A percentile compares a stretch with the other conserved stretches of the same genome.
Conservation (phyloP, 2,888 invertebrate species). For the Thyatira batis region DNA sequence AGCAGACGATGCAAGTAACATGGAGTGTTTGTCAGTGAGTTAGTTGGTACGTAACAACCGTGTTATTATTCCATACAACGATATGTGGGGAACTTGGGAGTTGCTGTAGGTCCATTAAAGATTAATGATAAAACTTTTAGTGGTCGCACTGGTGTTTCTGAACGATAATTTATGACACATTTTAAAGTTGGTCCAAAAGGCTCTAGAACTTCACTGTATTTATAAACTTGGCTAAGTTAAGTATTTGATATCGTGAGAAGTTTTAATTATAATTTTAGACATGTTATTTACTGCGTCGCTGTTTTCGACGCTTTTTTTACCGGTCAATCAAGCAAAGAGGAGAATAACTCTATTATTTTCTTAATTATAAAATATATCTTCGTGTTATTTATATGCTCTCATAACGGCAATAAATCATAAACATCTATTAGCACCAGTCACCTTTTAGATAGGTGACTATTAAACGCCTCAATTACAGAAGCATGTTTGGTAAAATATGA, state of each 20-base stretch:
- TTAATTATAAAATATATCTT: background rate
- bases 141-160: conserved; percentile 5
- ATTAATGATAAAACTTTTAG: conserved; percentile 19
- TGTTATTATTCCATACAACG: conserved; percentile 68
- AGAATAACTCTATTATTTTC: background rate
- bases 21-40: conserved; percentile 41
- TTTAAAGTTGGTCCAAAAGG: background rate
- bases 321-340: background rate
- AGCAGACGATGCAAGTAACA: conserved; percentile 10
- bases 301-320: background rate
- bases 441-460: too few relatives aligned
- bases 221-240: too few relatives aligned
- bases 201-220: too few relatives aligned
- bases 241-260: too few relatives aligned
- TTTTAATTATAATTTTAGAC: too few relatives aligned
- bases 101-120: conserved; percentile 22
- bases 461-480: background rate
- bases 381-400: background rate
- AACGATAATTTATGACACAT: background rate
- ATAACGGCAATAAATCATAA: background rate
- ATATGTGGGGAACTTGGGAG: conserved; percentile 31
- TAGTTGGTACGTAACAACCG: conserved; percentile 39
- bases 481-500: background rate
- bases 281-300: too few relatives aligned
- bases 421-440: background rate